phyloP scores from a whole-genome alignment of 2,113 vertebrate species.

The Bambusicola thoracicus region DNA sequence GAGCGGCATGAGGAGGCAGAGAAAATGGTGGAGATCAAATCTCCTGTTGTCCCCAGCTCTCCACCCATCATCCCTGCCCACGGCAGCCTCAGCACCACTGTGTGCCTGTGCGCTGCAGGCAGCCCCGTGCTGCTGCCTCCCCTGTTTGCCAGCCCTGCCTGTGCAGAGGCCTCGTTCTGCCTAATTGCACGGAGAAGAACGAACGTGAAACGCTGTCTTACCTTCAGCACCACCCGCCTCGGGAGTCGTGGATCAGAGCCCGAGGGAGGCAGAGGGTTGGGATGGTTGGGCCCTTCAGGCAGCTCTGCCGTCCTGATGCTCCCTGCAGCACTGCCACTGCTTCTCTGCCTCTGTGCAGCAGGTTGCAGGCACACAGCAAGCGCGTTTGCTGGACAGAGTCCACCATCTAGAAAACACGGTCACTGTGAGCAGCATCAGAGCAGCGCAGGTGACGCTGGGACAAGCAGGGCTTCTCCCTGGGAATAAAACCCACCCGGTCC shows the following conservation, averaged over 20 bases:
- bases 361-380: not conserved
- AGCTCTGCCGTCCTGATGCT: not conserved
- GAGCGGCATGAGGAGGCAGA: not conserved
- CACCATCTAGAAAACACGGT: not conserved
- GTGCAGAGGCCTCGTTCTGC: not conserved
- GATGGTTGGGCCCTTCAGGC: not conserved
- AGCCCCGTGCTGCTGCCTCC: not conserved
- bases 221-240: not conserved
- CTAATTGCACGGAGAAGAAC: not conserved
- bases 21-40: not conserved
- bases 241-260: not conserved
- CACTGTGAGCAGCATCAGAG: not conserved
- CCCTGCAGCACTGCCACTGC: not conserved
- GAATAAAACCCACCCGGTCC: not conserved
- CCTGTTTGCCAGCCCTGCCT: not conserved
- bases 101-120: not conserved
- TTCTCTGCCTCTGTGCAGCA: slow-evolving; percentile 5
- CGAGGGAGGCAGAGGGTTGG: not conserved
- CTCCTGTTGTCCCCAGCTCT: not conserved
- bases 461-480: not conserved
- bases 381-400: not conserved
- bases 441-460: not conserved
- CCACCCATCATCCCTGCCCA: not conserved
- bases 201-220: not conserved
- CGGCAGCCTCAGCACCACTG: not conserved